A percentile compares a stretch with the other conserved stretches of the same genome.
Conservation (phyloP, 2,888 invertebrate genomes). For the Lamellibrachia columna region DNA sequence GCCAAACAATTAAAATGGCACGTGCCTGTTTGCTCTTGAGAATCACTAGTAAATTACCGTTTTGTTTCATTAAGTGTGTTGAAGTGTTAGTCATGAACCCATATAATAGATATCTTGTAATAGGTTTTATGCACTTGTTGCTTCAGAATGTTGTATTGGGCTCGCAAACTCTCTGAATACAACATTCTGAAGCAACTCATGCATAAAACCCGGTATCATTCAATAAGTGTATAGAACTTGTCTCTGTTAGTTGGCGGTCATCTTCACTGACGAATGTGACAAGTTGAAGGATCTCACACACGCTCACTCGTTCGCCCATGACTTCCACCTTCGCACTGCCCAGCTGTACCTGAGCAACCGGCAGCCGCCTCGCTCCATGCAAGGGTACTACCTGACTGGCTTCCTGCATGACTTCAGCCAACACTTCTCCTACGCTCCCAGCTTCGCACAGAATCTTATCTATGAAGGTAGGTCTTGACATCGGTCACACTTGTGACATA, state of each 20-base stretch:
- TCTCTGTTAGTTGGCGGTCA: slow-evolving; percentile 37
- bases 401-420: slow-evolving; percentile 81
- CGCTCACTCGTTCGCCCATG: slow-evolving; percentile 81
- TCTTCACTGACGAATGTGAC: slow-evolving; percentile 68
- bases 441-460: slow-evolving; percentile 79
- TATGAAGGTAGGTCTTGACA: slow-evolving; percentile 71
- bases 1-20: too few relatives aligned
- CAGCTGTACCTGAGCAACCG: slow-evolving; percentile 73
- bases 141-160: too few relatives aligned
- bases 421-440: slow-evolving; percentile 81
- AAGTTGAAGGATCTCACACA: slow-evolving; percentile 78
- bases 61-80: too few relatives aligned
- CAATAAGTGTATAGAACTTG: background rate
- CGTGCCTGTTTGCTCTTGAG: too few relatives aligned
- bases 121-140: too few relatives aligned
- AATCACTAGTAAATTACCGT: too few relatives aligned
- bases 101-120: too few relatives aligned
- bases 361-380: slow-evolving; percentile 38
- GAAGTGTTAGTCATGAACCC: too few relatives aligned
- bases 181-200: background rate
- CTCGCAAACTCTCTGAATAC: too few relatives aligned
- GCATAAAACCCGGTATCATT: background rate
- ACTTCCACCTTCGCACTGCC: slow-evolving; percentile 78
- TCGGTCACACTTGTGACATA: background rate
- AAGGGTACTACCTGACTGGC: slow-evolving; percentile 76